Evolutionary conservation across 2,797 vertebrate genomes (phyloP).

Genomic region (Tenualosa ilisha): DNA sequence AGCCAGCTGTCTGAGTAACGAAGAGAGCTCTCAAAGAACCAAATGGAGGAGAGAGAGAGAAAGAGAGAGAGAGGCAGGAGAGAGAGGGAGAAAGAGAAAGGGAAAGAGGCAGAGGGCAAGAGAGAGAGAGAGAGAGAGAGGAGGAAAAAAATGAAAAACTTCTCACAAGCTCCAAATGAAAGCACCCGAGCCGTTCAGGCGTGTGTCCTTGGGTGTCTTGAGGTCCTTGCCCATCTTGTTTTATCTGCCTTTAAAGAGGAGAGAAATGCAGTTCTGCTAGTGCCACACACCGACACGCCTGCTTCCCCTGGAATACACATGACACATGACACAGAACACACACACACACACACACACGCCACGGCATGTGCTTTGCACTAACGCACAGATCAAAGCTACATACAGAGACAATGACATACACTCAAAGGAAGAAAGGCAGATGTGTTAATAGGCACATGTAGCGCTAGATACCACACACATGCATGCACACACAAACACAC

Average conservation of each 20-base stretch:
- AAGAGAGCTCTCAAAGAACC: slow-evolving; percentile 1
- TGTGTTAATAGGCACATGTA: too few species aligned
- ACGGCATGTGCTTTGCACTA: neutral
- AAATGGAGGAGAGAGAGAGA: neutral
- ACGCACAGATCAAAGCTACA: neutral
- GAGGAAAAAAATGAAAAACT: neutral
- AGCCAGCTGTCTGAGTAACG: neutral
- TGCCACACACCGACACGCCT: neutral
- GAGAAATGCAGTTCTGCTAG: neutral
- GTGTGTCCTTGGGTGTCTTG: neutral
- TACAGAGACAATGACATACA: neutral
- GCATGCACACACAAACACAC: neutral
- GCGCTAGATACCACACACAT: neutral
- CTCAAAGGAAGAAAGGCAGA: neutral
- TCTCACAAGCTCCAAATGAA: neutral
- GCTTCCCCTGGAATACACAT: neutral
- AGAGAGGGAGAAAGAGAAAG: neutral
- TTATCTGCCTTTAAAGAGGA: slow-evolving; percentile 33
- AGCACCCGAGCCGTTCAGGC: neutral
- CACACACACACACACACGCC: neutral
- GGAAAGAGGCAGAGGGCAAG: neutral
- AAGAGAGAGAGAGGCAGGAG: neutral
- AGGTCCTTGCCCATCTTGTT: neutral
- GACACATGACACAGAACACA: neutral
- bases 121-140: neutral